Evolutionary conservation across 2,797 vertebrate genomes (phyloP).

Genomic region (Epinephelus malabaricus): DNA sequence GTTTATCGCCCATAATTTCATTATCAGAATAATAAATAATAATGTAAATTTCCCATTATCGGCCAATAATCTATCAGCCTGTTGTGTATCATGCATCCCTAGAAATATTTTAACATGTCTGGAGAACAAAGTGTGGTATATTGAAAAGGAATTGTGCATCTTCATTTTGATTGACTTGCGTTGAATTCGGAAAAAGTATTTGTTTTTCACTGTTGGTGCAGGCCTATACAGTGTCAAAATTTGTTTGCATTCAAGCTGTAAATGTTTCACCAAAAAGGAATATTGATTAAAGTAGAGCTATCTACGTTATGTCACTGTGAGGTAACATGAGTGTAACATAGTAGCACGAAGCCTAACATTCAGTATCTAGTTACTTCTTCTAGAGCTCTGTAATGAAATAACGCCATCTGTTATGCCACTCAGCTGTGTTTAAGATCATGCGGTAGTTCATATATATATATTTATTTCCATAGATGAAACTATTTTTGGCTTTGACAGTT

Average conservation of each 20-base stretch:
- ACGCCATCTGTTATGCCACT: conserved; percentile 50
- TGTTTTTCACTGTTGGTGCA: not conserved
- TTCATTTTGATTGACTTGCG: not conserved
- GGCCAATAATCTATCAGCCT: no score
- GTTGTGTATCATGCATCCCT: no score
- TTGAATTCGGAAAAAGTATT: not conserved
- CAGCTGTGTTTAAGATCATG: conserved; percentile 47
- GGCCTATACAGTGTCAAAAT: not conserved
- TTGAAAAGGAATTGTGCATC: not conserved
- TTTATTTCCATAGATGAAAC: conserved; percentile 58
- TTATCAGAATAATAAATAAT: no score
- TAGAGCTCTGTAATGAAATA: conserved; percentile 44
- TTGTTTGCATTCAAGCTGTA: not conserved
- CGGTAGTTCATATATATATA: conserved; percentile 32
- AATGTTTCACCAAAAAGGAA: not conserved
- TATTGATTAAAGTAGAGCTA: not conserved
- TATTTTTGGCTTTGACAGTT: conserved; percentile 54
- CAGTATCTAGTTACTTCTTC: conserved; percentile 30
- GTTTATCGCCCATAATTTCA: no score
- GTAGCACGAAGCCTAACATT: conserved; percentile 27
- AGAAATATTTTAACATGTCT: not conserved
- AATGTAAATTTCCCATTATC: no score
- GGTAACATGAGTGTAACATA: conserved; percentile 10
- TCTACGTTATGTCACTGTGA: not conserved
- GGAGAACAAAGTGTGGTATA: not conserved